phyloP scores from a whole-genome alignment of 2,888 invertebrate genomes.

The Eledone cirrhosa region DNA sequence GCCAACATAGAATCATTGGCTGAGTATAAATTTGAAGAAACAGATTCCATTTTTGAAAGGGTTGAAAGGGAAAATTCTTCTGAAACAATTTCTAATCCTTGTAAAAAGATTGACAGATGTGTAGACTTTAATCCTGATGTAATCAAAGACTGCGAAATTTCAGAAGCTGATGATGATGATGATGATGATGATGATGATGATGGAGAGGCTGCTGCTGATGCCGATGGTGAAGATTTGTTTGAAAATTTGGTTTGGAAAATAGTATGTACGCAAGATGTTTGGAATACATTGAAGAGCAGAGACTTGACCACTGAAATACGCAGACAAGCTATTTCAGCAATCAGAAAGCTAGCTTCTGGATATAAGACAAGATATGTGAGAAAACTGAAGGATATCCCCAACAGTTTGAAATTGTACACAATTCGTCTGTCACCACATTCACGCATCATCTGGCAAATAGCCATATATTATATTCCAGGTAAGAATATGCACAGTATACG shows the following conservation, averaged over 20 bases:
- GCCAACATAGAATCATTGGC: too few relatives aligned
- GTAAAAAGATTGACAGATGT: too few relatives aligned
- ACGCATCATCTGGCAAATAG: constrained; percentile 57
- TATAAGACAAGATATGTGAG: constrained; percentile 34
- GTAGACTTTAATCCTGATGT: too few relatives aligned
- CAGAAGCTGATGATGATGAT: not conserved
- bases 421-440: constrained; percentile 43
- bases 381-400: constrained; percentile 43
- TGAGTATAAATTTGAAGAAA: too few relatives aligned
- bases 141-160: not conserved
- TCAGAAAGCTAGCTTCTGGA: constrained; percentile 54
- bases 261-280: constrained; percentile 57
- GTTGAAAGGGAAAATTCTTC: too few relatives aligned
- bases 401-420: constrained; percentile 46
- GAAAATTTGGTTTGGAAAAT: constrained; percentile 59
- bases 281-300: constrained; percentile 50
- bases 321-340: constrained; percentile 45
- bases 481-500: too few relatives aligned
- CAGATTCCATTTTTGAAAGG: too few relatives aligned
- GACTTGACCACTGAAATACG: constrained; percentile 45
- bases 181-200: constrained; percentile 33
- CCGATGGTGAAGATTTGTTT: constrained; percentile 40
- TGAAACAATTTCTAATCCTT: too few relatives aligned
- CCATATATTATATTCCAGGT: constrained; percentile 55
- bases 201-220: constrained; percentile 26